A percentile compares a stretch with the other conserved stretches of the same genome.
These are phyloP conservation scores for Cephalopterus ornatus DNA, from an alignment of 2,113 vertebrate species.

Conservation along the genomic window DNA sequence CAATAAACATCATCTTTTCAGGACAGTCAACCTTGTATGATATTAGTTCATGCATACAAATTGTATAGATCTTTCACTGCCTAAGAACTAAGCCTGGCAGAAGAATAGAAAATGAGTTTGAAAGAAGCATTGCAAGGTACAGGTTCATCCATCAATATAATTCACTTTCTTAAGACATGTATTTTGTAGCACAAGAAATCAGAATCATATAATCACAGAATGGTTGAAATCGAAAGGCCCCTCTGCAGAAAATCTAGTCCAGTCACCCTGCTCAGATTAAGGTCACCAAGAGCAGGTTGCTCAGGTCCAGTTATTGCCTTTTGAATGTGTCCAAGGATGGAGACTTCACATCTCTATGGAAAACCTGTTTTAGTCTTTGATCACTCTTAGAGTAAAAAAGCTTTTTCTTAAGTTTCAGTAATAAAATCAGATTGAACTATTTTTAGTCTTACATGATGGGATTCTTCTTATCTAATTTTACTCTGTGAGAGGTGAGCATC, in stretches of 20 bases:
- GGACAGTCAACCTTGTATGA: not conserved
- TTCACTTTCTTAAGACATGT: not conserved
- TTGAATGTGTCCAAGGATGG: not conserved
- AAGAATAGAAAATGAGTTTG: not conserved
- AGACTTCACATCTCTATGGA: not conserved
- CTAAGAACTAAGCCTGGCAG: not conserved
- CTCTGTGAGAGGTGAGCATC: not conserved
- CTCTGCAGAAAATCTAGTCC: not conserved
- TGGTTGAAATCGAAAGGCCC: not conserved
- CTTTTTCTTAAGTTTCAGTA: not conserved
- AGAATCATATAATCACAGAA: not conserved
- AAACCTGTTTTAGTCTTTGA: not conserved
- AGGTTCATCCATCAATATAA: not conserved
- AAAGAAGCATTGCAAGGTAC: not conserved
- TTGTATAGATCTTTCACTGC: not conserved
- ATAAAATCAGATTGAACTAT: not conserved
- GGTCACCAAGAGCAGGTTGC: not conserved
- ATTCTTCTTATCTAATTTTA: not conserved
- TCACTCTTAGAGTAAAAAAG: not conserved
- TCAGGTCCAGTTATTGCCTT: not conserved
- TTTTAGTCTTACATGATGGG: not conserved
- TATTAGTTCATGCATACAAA: not conserved
- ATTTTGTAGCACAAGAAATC: not conserved
- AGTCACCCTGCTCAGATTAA: not conserved
- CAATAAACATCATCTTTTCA: not conserved